Evolutionary conservation across 2,113 vertebrate genomes (phyloP), one percentile per base, ranked within the genome.

Genomic region (Guaruba guarouba): DNA sequence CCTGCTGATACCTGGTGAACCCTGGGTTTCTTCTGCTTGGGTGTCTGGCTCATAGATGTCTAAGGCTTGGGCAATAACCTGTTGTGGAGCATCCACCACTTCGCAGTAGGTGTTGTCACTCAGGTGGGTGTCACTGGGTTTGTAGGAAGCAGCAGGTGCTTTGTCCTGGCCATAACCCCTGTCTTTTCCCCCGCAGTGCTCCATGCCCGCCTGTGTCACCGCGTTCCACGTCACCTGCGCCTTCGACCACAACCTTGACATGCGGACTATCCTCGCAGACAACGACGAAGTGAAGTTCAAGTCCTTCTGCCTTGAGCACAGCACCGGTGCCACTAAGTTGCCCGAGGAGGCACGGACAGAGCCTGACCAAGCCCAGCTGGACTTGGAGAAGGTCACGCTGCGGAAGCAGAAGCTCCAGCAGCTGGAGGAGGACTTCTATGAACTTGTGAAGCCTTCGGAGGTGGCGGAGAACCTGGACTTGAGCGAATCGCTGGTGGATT

Each of bases 141-240:
- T 29, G 24, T 37, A 22, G 46, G 9, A 1, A 11, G 29, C 57
- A 1, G 0, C 0, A 3, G 25, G 13, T 41, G 79, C 48, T 20
- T 28, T 41, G 25, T 55, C 70, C 44, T 9, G n/a, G 9, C 57
- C 18, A 5, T 80, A 57, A 89, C 55, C 54, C 78, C n/a, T 94
- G 71, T 96, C 82, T 95, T 67, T 77, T 10, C 81, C 86, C 67
- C 88, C 10, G 0, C 97, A 99, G 99, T 99, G 99, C 97, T 99
- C 98, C 96, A 99, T 99, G 99, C 98, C 99, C 52, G 98, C 99
- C 97, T 99, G 99, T 5, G 97, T 99, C 89, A 99, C 99, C 19
- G 99, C 99, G 29, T 99, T 99, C 98, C 99, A 99, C 17, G 99
- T 99, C 97, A 99, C 99, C 1, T 99, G 99, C 98, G 99, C 99